Evolutionary conservation across 2,113 vertebrate genomes (phyloP).

Genomic region (Colistium nudipinnis): DNA sequence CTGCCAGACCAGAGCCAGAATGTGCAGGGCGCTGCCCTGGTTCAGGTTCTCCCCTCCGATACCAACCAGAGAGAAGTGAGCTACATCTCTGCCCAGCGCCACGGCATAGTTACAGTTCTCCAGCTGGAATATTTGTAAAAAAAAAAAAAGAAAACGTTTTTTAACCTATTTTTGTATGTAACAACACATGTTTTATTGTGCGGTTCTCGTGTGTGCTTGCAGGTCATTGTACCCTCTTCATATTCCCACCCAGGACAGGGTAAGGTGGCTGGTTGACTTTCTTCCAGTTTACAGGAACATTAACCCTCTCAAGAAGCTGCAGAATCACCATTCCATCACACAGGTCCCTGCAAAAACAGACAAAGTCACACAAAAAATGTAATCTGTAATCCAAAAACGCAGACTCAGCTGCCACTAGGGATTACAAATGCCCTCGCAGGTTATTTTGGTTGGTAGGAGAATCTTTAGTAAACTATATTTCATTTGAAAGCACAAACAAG

Average conservation of each 20-base stretch:
- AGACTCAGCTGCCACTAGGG: too few species aligned
- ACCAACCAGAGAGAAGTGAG: slow-evolving; percentile 95
- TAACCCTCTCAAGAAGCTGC: slow-evolving; percentile 90
- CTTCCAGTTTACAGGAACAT: slow-evolving; percentile 89
- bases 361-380: not conserved
- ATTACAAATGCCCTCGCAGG: too few species aligned
- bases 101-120: slow-evolving; percentile 99
- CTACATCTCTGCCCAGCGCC: slow-evolving; percentile 87
- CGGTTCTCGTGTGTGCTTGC: not conserved
- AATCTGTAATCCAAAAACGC: not conserved
- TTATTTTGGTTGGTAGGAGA: too few species aligned
- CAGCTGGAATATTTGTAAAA: slow-evolving; percentile 78
- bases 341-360: slow-evolving; percentile 74
- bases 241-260: slow-evolving; percentile 87
- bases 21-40: slow-evolving; percentile 90
- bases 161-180: not conserved
- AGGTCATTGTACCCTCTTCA: slow-evolving; percentile 87
- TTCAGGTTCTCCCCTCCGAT: slow-evolving; percentile 93
- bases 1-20: slow-evolving; percentile 94
- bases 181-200: not conserved
- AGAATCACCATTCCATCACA: slow-evolving; percentile 88
- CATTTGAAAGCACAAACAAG: too few species aligned
- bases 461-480: too few species aligned
- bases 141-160: too few species aligned
- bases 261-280: slow-evolving; percentile 92